Conservation (phyloP, 2,888 invertebrate genomes). For the Conchocele bisecta region DNA sequence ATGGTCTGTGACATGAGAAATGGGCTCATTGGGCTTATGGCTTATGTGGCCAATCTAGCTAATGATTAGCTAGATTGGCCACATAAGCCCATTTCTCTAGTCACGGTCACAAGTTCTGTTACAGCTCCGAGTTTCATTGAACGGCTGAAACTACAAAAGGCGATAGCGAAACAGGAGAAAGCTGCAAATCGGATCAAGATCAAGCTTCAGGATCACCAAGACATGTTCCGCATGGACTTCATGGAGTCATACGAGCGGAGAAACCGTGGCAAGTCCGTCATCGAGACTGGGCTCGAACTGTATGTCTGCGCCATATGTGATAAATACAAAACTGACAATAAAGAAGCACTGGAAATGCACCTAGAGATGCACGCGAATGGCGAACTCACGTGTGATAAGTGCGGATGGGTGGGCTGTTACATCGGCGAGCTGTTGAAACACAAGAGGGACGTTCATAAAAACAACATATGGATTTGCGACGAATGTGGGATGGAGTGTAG, state of each 20-base stretch:
- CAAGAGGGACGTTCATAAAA: conserved; percentile 27
- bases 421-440: conserved; percentile 17
- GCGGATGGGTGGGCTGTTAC: conserved; percentile 9
- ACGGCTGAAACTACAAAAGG: too few species aligned
- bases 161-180: too few species aligned
- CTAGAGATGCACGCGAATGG: conserved; percentile 37
- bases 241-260: conserved; percentile 50
- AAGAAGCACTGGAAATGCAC: conserved; percentile 32
- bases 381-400: conserved; percentile 26
- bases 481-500: conserved; percentile 29
- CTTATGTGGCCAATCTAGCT: too few species aligned
- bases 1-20: too few species aligned
- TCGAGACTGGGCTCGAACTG: conserved; percentile 22
- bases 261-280: conserved; percentile 29
- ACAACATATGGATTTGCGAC: conserved; percentile 28
- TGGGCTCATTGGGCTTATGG: too few species aligned
- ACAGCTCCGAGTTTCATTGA: too few species aligned
- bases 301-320: conserved; percentile 30
- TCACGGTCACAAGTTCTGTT: too few species aligned
- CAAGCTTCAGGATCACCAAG: conserved; percentile 42
- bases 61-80: too few species aligned
- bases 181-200: conserved; percentile 22
- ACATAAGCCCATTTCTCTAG: too few species aligned
- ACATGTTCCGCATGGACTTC: conserved; percentile 44
- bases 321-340: conserved; percentile 24